Percentiles rank a stretch among this genome's conserved stretches.
Evolutionary conservation across 2,888 invertebrate species (phyloP).

Genomic region (Aricia artaxerxes): DNA sequence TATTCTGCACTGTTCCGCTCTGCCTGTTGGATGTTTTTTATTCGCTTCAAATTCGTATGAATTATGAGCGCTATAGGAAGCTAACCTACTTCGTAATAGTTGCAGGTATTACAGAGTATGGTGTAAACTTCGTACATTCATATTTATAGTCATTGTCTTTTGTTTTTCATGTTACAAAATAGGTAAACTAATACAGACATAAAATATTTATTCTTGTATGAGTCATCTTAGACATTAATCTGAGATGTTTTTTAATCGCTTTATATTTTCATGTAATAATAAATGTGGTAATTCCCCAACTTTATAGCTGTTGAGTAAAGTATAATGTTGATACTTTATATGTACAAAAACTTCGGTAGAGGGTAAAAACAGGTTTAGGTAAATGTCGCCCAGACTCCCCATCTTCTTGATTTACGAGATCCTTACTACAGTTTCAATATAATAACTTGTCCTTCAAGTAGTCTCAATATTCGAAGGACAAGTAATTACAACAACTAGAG

Average conservation of each 20-base stretch:
- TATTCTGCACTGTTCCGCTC: constrained; percentile 17
- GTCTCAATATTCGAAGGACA: not conserved
- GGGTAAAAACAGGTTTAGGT: too few species aligned
- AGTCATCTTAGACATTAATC: not conserved
- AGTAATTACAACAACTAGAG: too few species aligned
- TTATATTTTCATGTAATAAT: not conserved
- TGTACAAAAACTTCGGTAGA: not conserved
- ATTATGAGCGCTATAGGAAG: not conserved
- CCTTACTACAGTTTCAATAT: not conserved
- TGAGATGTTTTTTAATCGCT: not conserved
- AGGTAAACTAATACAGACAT: not conserved
- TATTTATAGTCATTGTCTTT: not conserved
- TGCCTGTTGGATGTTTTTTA: constrained; percentile 15
- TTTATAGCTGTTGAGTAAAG: not conserved
- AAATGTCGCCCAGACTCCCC: too few species aligned
- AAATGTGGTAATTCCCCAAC: not conserved
- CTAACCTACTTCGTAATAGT: constrained; percentile 18
- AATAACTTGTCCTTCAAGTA: not conserved
- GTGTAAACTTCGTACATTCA: not conserved
- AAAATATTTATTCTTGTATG: not conserved
- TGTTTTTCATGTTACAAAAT: not conserved
- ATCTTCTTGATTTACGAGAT: too few species aligned
- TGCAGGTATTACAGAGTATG: not conserved
- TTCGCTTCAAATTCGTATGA: constrained; percentile 17
- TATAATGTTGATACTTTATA: not conserved